These are phyloP conservation scores for Nasonia giraulti DNA, from an alignment of 1,140 invertebrate genomes.

Conservation along the genomic window DNA sequence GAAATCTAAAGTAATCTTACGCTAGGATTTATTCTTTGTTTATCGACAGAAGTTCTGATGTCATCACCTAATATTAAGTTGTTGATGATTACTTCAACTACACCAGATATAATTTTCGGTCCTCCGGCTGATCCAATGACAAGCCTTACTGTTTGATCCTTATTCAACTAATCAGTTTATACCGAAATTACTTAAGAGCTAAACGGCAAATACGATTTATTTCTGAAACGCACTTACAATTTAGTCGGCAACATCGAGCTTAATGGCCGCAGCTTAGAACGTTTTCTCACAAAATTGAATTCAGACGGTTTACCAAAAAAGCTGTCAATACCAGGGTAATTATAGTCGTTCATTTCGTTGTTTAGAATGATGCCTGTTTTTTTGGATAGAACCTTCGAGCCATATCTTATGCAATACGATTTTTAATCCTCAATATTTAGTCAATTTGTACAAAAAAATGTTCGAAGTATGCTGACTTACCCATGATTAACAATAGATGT, in stretches of 20 bases:
- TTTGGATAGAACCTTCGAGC: constrained; percentile 79
- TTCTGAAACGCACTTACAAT: constrained; percentile 68
- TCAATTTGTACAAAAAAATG: not conserved
- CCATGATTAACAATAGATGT: constrained; percentile 91
- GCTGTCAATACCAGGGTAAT: constrained; percentile 82
- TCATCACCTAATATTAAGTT: constrained; percentile 59
- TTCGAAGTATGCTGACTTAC: constrained; percentile 75
- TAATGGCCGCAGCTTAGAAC: constrained; percentile 85
- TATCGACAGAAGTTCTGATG: constrained; percentile 59
- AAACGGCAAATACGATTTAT: not conserved
- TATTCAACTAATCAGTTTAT: constrained; percentile 70
- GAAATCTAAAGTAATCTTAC: constrained; percentile 56
- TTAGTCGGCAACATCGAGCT: constrained; percentile 90
- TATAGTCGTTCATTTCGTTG: constrained; percentile 96
- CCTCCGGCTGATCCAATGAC: constrained; percentile 91
- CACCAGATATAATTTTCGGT: constrained; percentile 87
- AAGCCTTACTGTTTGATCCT: constrained; percentile 78
- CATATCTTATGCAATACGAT: constrained; percentile 70
- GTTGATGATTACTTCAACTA: constrained; percentile 78
- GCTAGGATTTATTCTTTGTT: constrained; percentile 62
- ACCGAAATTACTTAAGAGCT: too few relatives aligned
- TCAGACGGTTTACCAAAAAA: constrained; percentile 85
- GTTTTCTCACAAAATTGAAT: constrained; percentile 82
- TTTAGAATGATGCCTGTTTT: constrained; percentile 92
- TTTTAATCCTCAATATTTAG: not conserved